phyloP scores from a whole-genome alignment of 2,888 invertebrate species.

The Dolichopus griseipennis region DNA sequence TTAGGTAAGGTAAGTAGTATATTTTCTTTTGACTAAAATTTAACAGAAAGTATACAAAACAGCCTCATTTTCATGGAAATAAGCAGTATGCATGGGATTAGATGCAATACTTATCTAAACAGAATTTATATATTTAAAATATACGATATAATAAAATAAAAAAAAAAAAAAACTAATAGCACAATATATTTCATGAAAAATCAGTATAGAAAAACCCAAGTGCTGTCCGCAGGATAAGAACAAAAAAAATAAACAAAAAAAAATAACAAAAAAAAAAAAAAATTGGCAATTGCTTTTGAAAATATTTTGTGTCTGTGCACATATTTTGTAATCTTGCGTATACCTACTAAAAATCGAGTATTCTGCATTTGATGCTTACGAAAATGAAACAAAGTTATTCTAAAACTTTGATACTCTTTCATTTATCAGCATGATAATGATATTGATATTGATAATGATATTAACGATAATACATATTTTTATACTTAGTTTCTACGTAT shows the following conservation, averaged over 20 bases:
- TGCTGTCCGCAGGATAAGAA: constrained; percentile 2
- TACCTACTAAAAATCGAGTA: no score
- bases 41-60: no score
- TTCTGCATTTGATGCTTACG: no score
- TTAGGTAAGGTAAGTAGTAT: no score
- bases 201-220: background rate
- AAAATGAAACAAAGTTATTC: no score
- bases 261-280: constrained; percentile 6
- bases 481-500: no score
- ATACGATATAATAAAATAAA: background rate
- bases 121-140: background rate
- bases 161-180: background rate
- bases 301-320: constrained; percentile 16
- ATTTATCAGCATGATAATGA: background rate
- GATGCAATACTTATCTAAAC: no score
- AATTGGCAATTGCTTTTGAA: constrained; percentile 19
- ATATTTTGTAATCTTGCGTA: no score
- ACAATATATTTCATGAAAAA: background rate
- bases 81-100: no score
- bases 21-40: no score
- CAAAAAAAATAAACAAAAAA: background rate
- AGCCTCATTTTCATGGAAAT: no score
- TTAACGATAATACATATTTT: background rate
- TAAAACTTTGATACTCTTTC: no score
- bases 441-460: background rate